Percentiles rank a stretch among this genome's conserved stretches.
Evolutionary conservation across 2,888 invertebrate genomes (phyloP).

Genomic region (Idaea biselata): DNA sequence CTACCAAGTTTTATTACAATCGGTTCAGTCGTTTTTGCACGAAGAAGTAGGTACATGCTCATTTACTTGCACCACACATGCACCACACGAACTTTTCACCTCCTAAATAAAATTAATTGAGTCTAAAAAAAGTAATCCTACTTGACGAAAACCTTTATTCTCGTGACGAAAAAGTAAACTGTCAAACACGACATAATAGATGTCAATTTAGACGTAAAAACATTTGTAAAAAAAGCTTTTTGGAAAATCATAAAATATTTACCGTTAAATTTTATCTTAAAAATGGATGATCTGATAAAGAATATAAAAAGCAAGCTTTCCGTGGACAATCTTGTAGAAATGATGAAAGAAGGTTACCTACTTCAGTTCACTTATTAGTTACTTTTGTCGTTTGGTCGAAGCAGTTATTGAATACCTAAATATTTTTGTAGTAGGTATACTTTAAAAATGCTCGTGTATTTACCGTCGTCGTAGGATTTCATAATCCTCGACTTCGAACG

Average conservation of each 20-base stretch:
- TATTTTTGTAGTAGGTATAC: too few relatives aligned
- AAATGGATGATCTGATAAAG: conserved; percentile 56
- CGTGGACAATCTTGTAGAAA: conserved; percentile 42
- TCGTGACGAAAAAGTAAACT: not conserved
- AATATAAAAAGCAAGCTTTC: conserved; percentile 47
- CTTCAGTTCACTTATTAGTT: not conserved
- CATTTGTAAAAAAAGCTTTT: conserved; percentile 4
- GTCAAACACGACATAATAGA: not conserved
- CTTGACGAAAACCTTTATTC: not conserved
- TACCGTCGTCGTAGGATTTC: too few relatives aligned
- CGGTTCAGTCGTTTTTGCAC: too few relatives aligned
- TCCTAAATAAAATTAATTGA: too few relatives aligned
- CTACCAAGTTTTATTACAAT: too few relatives aligned
- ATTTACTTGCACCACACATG: too few relatives aligned
- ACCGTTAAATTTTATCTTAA: conserved; percentile 11
- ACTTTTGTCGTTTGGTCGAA: not conserved
- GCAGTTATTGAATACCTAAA: too few relatives aligned
- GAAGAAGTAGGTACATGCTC: too few relatives aligned
- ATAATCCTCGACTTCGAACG: too few relatives aligned
- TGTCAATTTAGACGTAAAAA: not conserved
- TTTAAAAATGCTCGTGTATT: too few relatives aligned
- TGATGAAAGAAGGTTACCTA: conserved; percentile 44
- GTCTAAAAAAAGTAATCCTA: not conserved
- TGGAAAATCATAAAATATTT: conserved; percentile 6
- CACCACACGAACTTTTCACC: too few relatives aligned